phyloP scores from a whole-genome alignment of 2,888 invertebrate species.

The Zootermopsis nevadensis region DNA sequence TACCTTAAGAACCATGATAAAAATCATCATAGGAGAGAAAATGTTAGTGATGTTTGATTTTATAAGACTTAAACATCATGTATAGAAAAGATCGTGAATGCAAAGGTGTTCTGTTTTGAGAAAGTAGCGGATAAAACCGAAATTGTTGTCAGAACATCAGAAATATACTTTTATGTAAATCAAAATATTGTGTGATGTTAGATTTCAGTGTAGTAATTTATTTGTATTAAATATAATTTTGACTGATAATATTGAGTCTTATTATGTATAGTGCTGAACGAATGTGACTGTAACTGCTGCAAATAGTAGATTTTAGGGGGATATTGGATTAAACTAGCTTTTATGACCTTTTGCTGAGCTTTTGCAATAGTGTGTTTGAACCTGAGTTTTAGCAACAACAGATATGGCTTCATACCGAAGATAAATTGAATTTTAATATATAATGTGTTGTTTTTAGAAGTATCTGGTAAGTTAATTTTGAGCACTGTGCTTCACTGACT shows the following conservation, averaged over 20 bases:
- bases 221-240: slow-evolving; percentile 13
- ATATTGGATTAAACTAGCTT: slow-evolving; percentile 56
- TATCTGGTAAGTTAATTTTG: too few relatives aligned
- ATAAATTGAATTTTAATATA: too few relatives aligned
- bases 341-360: too few relatives aligned
- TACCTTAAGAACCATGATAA: slow-evolving; percentile 67
- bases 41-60: slow-evolving; percentile 61
- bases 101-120: too few relatives aligned
- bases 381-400: too few relatives aligned
- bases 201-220: background rate
- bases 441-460: too few relatives aligned
- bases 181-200: background rate
- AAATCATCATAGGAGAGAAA: slow-evolving; percentile 56
- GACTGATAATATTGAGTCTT: background rate
- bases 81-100: background rate
- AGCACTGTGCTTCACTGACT: too few relatives aligned
- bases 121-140: too few relatives aligned
- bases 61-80: background rate
- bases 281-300: slow-evolving; percentile 74
- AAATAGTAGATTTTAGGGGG: slow-evolving; percentile 71
- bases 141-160: too few relatives aligned
- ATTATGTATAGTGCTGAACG: slow-evolving; percentile 64
- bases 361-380: too few relatives aligned
- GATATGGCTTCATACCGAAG: too few relatives aligned
- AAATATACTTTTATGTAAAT: background rate